A percentile compares a stretch with the other conserved stretches of the same genome.
These are phyloP conservation scores for Chloropsis hardwickii DNA, from an alignment of 2,113 vertebrate species.

Conservation along the genomic window DNA sequence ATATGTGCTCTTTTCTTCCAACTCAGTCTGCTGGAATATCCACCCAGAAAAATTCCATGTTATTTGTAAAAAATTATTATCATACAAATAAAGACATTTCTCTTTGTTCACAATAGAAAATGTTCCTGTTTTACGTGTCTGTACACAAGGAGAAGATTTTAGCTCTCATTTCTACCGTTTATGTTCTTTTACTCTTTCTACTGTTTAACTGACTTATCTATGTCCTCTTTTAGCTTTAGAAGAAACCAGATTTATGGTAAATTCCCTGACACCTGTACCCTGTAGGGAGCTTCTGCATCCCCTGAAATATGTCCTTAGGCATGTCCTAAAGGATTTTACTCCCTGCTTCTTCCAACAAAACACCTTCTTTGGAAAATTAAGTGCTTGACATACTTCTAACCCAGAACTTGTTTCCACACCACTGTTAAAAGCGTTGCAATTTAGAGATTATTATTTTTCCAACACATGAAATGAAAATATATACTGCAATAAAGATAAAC, in stretches of 20 bases:
- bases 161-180: background rate
- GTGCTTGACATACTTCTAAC: background rate
- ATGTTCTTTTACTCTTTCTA: background rate
- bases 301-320: background rate
- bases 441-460: background rate
- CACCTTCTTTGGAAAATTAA: background rate
- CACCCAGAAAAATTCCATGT: background rate
- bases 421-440: background rate
- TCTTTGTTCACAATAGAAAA: background rate
- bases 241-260: background rate
- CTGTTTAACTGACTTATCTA: background rate
- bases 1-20: background rate
- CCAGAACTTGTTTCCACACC: background rate
- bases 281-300: background rate
- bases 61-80: background rate
- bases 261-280: background rate
- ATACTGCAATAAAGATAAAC: background rate
- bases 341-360: background rate
- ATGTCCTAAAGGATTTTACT: background rate
- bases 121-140: background rate
- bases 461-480: background rate
- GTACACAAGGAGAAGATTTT: background rate
- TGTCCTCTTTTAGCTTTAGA: background rate
- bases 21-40: background rate
- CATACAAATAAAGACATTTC: background rate